Evolutionary conservation across 2,113 vertebrate species (phyloP).

Genomic region (Jaculus jaculus): DNA sequence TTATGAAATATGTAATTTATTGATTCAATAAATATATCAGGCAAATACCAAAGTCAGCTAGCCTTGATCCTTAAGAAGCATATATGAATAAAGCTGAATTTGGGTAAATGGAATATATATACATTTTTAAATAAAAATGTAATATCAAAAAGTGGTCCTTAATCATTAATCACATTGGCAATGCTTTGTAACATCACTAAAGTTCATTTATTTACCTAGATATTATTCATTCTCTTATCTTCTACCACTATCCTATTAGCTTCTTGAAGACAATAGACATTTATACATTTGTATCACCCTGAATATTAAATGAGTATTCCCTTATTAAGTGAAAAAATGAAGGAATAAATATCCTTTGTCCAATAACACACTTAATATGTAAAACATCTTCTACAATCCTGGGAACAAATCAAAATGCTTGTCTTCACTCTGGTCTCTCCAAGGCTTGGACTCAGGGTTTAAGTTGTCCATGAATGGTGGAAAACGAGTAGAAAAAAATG

Average conservation of each 20-base stretch:
- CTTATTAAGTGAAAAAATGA: too few species aligned
- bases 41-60: not conserved
- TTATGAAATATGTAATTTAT: not conserved
- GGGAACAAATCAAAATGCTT: not conserved
- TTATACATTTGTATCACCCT: not conserved
- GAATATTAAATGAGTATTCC: too few species aligned
- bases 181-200: not conserved
- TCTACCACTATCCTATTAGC: not conserved
- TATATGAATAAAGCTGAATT: not conserved
- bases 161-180: not conserved
- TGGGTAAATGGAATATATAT: not conserved
- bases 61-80: not conserved
- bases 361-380: not conserved
- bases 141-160: not conserved
- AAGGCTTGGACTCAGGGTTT: too few species aligned
- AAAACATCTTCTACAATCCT: not conserved
- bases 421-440: not conserved
- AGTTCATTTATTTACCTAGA: not conserved
- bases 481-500: too few species aligned
- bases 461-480: too few species aligned
- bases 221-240: not conserved
- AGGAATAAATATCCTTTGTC: too few species aligned
- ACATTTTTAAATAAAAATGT: not conserved
- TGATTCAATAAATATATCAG: not conserved
- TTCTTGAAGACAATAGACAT: not conserved